phyloP scores from a whole-genome alignment of 2,888 invertebrate species.

The Orthosia gracilis region DNA sequence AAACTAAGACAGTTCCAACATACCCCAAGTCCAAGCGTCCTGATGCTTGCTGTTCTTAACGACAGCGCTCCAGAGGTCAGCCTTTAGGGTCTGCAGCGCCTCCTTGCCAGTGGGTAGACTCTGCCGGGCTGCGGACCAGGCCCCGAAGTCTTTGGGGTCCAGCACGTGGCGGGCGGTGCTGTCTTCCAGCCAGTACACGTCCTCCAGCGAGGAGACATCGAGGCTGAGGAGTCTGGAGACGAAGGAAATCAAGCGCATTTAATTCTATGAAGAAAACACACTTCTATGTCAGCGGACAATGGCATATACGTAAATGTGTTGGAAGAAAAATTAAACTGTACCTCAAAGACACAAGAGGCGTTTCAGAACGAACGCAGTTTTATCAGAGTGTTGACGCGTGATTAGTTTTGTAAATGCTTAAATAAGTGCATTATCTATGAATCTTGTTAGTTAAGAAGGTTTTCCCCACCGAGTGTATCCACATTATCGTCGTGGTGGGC shows the following conservation, averaged over 20 bases:
- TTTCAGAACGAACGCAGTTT: not conserved
- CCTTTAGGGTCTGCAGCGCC: conserved; percentile 94
- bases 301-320: not conserved
- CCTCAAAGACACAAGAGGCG: not conserved
- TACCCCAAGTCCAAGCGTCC: conserved; percentile 97
- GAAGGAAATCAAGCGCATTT: conserved; percentile 17
- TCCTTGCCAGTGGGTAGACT: conserved; percentile 96
- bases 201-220: conserved; percentile 96
- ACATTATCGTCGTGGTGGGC: too few relatives aligned
- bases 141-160: conserved; percentile 94
- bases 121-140: conserved; percentile 95
- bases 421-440: conserved; percentile 17
- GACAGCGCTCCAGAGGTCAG: conserved; percentile 96
- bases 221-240: conserved; percentile 93
- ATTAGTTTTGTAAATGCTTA: not conserved
- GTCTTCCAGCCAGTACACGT: conserved; percentile 97
- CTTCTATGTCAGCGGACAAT: not conserved
- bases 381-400: not conserved
- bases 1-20: not conserved
- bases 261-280: not conserved
- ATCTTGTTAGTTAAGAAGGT: not conserved
- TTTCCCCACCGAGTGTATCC: too few relatives aligned
- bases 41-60: conserved; percentile 96
- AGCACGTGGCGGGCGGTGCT: conserved; percentile 94
- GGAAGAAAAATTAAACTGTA: not conserved